Percentiles rank a stretch among this genome's conserved stretches.
These are phyloP conservation scores for Elysia crispata DNA, from an alignment of 2,888 invertebrate species.

Conservation along the genomic window DNA sequence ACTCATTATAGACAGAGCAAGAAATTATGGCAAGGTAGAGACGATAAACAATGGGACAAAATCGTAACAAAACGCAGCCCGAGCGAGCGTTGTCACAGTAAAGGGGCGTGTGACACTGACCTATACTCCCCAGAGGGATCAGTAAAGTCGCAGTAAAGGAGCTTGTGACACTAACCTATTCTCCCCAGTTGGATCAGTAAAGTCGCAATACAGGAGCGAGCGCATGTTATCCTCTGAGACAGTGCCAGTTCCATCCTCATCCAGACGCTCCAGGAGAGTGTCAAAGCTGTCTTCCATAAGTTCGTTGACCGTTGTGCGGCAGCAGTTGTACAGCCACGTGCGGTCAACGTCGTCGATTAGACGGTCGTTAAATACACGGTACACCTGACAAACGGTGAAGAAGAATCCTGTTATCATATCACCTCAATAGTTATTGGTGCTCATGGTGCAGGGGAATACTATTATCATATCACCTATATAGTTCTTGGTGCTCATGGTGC, in stretches of 20 bases:
- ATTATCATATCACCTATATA: no score
- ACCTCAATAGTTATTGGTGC: no score
- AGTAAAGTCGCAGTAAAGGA: conserved; percentile 79
- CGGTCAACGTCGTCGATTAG: conserved; percentile 89
- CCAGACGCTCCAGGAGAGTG: conserved; percentile 84
- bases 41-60: no score
- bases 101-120: no score
- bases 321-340: conserved; percentile 87
- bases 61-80: no score
- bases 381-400: conserved; percentile 80
- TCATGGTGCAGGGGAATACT: no score
- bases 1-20: no score
- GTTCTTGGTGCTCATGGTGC: no score
- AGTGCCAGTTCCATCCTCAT: conserved; percentile 78
- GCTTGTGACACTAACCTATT: conserved; percentile 84
- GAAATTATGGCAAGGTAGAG: no score
- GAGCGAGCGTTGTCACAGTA: no score
- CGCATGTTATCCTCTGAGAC: conserved; percentile 89
- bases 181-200: conserved; percentile 94
- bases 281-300: conserved; percentile 74
- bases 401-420: no score
- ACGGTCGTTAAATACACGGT: conserved; percentile 94
- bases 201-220: conserved; percentile 94
- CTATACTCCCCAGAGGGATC: no score
- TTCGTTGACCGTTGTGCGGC: conserved; percentile 84